phyloP scores from a whole-genome alignment of 1,140 invertebrate species.

The Potamilus streckersoni region DNA sequence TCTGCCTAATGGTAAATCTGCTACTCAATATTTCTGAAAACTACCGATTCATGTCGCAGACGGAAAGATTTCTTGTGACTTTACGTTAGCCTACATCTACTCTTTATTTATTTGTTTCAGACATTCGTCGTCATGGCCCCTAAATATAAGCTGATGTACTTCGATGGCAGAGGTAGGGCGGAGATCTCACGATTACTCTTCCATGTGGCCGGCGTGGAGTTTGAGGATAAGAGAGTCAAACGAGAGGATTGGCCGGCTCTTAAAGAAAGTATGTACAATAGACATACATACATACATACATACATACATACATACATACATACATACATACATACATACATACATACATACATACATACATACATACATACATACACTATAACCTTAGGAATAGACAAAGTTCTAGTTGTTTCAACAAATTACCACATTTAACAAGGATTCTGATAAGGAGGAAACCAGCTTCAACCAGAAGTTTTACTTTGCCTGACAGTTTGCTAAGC shows the following conservation, averaged over 20 bases:
- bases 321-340: too few species aligned
- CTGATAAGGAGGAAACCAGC: not conserved
- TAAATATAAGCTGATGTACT: not conserved
- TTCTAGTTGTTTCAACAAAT: not conserved
- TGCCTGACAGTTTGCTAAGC: not conserved
- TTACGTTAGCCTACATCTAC: too few species aligned
- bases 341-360: too few species aligned
- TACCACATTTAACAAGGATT: not conserved
- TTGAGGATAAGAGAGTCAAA: not conserved
- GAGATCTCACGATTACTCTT: not conserved
- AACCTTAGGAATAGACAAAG: not conserved
- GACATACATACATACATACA: too few species aligned
- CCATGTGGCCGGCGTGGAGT: not conserved
- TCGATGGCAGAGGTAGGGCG: conserved; percentile 1
- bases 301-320: too few species aligned
- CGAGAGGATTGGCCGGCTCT: not conserved
- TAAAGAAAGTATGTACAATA: not conserved
- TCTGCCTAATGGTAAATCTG: too few species aligned
- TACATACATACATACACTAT: not conserved
- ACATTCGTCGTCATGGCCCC: not conserved
- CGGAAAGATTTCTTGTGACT: too few species aligned
- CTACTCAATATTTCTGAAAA: too few species aligned
- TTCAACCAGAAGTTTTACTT: not conserved
- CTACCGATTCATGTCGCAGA: too few species aligned
- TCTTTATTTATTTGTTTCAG: too few species aligned